These are phyloP conservation scores for Thamnophis sirtalis DNA, from an alignment of 2,113 vertebrate species.

Conservation along the genomic window DNA sequence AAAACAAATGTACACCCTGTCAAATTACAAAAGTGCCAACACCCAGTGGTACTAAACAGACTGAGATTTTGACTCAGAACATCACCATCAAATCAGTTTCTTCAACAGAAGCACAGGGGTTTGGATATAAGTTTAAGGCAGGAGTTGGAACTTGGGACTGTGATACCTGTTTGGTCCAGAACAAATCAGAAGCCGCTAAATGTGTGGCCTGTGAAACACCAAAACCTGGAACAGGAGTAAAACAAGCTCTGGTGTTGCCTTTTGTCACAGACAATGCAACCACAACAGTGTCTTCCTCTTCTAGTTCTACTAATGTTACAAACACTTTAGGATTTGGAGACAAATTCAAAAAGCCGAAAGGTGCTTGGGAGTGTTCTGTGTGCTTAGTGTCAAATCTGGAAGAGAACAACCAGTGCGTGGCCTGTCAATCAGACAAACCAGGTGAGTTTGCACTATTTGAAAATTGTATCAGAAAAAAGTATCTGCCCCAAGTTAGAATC, in stretches of 20 bases:
- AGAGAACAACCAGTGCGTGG: conserved; percentile 81
- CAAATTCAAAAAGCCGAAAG: conserved; percentile 87
- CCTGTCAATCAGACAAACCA: conserved; percentile 83
- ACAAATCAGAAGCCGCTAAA: conserved; percentile 87
- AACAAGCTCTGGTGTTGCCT: conserved; percentile 77
- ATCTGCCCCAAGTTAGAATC: background rate
- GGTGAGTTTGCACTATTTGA: conserved; percentile 60
- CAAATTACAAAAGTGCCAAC: conserved; percentile 65
- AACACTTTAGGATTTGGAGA: conserved; percentile 80
- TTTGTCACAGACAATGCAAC: conserved; percentile 65
- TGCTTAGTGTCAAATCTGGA: conserved; percentile 86
- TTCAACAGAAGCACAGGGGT: conserved; percentile 60
- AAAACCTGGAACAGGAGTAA: conserved; percentile 90
- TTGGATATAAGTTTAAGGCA: conserved; percentile 80
- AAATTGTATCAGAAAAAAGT: background rate
- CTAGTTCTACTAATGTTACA: conserved; percentile 65
- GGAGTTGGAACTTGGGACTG: conserved; percentile 87
- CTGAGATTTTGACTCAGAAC: conserved; percentile 43
- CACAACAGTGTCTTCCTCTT: conserved; percentile 53
- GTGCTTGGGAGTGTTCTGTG: conserved; percentile 86
- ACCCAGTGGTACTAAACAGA: conserved; percentile 60
- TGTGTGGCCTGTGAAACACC: conserved; percentile 93
- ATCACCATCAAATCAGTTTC: conserved; percentile 59
- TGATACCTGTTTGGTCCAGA: conserved; percentile 92
- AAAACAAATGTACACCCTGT: conserved; percentile 82